Conservation (phyloP, 1,140 invertebrate species). For the Samia ricini region DNA sequence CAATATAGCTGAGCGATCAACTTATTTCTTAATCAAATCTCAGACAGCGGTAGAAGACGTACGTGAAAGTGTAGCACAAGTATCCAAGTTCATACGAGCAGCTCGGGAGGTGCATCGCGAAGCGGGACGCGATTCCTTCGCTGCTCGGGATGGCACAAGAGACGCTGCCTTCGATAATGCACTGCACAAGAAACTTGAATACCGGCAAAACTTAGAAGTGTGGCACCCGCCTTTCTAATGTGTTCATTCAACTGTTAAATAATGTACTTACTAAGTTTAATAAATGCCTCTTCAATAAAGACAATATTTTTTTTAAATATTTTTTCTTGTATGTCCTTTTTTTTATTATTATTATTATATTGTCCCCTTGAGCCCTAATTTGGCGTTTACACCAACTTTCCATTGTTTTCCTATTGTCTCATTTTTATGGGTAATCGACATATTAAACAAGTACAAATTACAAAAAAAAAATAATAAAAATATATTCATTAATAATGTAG, state of each 20-base stretch:
- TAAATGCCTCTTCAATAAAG: constrained; percentile 41
- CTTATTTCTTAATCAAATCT: not conserved
- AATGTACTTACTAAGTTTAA: constrained; percentile 10
- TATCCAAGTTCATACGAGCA: constrained; percentile 56
- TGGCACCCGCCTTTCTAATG: constrained; percentile 69
- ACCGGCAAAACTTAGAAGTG: constrained; percentile 52
- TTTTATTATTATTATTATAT: not conserved
- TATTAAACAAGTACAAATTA: not conserved
- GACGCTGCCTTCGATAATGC: constrained; percentile 51
- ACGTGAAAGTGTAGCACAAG: constrained; percentile 59
- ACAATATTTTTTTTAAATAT: constrained; percentile 6
- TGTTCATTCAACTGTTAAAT: constrained; percentile 40
- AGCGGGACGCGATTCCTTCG: constrained; percentile 35
- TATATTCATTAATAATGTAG: too few species aligned
- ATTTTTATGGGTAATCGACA: too few species aligned
- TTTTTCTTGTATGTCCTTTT: not conserved
- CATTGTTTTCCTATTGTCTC: too few species aligned
- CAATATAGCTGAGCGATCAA: too few species aligned
- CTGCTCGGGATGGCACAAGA: constrained; percentile 41
- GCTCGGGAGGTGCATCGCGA: constrained; percentile 60
- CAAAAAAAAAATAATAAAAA: not conserved
- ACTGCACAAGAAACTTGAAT: constrained; percentile 53
- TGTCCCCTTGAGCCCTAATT: too few species aligned
- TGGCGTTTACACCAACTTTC: too few species aligned
- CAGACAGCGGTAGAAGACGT: constrained; percentile 58